These are phyloP conservation scores for Andrena haemorrhoa DNA, from an alignment of 2,888 invertebrate genomes.

Conservation along the genomic window DNA sequence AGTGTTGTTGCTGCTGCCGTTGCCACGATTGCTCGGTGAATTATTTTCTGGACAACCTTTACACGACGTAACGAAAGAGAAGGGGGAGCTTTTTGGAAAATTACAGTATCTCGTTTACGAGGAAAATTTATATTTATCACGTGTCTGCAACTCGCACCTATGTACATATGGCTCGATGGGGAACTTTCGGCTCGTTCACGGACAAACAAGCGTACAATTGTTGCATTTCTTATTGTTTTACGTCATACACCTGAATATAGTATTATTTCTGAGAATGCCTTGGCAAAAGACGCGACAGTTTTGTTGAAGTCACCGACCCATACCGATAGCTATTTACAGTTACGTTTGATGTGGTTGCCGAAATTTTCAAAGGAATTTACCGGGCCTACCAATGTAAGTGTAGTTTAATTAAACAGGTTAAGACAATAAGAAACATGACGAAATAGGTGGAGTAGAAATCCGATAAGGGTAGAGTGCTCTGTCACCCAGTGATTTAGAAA, in stretches of 20 bases:
- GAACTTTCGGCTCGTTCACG: neutral
- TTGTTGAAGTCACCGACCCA: too few species aligned
- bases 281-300: too few species aligned
- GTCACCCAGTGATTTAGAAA: neutral
- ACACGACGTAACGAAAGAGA: slow-evolving; percentile 49
- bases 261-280: too few species aligned
- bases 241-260: too few species aligned
- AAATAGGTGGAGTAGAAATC: neutral
- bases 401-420: too few species aligned
- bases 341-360: too few species aligned
- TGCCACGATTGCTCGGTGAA: slow-evolving; percentile 75
- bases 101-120: slow-evolving; percentile 77
- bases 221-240: too few species aligned
- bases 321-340: too few species aligned
- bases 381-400: too few species aligned
- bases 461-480: neutral
- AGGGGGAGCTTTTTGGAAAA: slow-evolving; percentile 81
- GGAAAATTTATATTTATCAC: slow-evolving; percentile 60
- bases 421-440: neutral
- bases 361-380: too few species aligned
- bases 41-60: slow-evolving; percentile 79
- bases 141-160: neutral
- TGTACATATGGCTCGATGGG: neutral
- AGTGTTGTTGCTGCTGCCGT: slow-evolving; percentile 52
- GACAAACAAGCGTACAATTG: neutral